phyloP scores from a whole-genome alignment of 1,140 invertebrate species.

The Ctenoplectra terminalis region DNA sequence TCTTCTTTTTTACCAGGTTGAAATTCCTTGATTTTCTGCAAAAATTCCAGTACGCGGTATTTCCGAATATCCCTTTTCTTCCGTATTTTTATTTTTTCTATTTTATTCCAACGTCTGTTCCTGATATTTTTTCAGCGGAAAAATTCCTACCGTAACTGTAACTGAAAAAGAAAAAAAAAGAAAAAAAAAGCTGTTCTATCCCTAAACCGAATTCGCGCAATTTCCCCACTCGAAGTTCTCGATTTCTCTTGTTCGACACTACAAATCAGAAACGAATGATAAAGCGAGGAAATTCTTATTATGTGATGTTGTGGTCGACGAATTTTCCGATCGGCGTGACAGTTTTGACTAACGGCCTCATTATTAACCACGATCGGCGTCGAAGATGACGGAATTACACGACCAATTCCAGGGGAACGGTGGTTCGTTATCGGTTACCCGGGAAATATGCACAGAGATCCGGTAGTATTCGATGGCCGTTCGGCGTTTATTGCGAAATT shows the following conservation, averaged over 20 bases:
- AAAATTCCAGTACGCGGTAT: neutral
- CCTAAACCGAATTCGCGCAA: too few relatives aligned
- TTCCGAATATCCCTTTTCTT: neutral
- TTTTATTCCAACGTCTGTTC: neutral
- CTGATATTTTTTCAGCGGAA: neutral
- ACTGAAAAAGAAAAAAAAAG: too few relatives aligned
- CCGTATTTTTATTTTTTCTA: neutral
- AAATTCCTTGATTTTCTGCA: neutral
- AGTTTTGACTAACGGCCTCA: slow-evolving; percentile 8
- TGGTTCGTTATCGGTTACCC: slow-evolving; percentile 49
- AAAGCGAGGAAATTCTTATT: neutral
- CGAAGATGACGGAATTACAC: slow-evolving; percentile 1
- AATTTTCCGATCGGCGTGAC: neutral
- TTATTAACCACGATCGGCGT: neutral
- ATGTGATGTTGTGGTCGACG: neutral
- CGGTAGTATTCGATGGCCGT: slow-evolving; percentile 44
- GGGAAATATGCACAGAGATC: slow-evolving; percentile 63
- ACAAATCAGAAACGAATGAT: neutral
- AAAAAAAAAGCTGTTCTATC: too few relatives aligned
- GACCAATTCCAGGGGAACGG: neutral
- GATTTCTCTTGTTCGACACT: neutral
- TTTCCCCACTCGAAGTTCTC: too few relatives aligned
- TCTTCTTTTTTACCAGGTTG: too few relatives aligned
- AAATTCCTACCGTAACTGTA: too few relatives aligned
- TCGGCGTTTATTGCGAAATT: slow-evolving; percentile 65